Conservation (phyloP, 2,888 invertebrate genomes). For the Lingula anatina region DNA sequence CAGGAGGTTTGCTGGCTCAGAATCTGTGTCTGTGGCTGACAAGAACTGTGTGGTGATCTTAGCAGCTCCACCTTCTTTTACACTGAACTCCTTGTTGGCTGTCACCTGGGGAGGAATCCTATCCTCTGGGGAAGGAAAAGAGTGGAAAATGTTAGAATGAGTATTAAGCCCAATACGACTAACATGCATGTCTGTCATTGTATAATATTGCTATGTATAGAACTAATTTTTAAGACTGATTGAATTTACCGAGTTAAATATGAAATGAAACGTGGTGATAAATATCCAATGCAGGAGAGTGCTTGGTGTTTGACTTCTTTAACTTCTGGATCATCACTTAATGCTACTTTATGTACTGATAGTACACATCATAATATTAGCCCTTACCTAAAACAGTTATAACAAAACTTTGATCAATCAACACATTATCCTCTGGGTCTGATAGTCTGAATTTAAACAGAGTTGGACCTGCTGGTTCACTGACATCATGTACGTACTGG, state of each 20-base stretch:
- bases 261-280: too few species aligned
- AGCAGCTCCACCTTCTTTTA: conserved; percentile 28
- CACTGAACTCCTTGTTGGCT: conserved; percentile 29
- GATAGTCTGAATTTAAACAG: conserved; percentile 40
- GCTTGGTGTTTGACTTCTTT: too few species aligned
- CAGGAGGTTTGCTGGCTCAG: conserved; percentile 25
- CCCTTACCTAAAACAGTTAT: conserved; percentile 42
- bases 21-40: conserved; percentile 40
- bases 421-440: conserved; percentile 37
- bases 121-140: conserved; percentile 31
- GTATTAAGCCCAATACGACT: neutral
- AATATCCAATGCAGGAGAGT: neutral
- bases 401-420: conserved; percentile 42
- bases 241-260: too few species aligned
- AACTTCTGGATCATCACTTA: too few species aligned
- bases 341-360: too few species aligned
- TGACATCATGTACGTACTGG: conserved; percentile 24
- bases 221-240: too few species aligned
- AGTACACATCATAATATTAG: too few species aligned
- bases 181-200: too few species aligned
- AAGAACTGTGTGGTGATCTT: conserved; percentile 38
- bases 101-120: conserved; percentile 30
- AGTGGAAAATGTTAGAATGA: neutral
- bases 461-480: conserved; percentile 31
- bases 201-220: too few species aligned